These are phyloP conservation scores for Cantharis flavilabris DNA, from an alignment of 2,888 invertebrate species.

Conservation along the genomic window DNA sequence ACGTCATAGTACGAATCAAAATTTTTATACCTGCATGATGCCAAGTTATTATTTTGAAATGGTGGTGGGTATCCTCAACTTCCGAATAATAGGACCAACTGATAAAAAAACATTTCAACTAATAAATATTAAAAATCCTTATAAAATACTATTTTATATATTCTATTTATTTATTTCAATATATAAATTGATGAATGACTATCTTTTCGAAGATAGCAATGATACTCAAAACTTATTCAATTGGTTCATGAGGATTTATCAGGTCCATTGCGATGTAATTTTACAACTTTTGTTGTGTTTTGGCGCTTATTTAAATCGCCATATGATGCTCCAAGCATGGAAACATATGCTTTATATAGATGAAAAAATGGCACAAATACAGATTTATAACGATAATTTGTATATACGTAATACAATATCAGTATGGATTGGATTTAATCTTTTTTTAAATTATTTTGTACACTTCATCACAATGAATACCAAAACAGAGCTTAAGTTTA, in stretches of 20 bases:
- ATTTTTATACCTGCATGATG: background rate
- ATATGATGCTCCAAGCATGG: background rate
- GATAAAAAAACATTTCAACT: background rate
- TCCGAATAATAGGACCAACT: background rate
- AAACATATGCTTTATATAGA: background rate
- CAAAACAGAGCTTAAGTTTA: no score
- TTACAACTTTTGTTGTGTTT: background rate
- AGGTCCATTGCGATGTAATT: background rate
- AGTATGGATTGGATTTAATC: background rate
- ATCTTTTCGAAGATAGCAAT: no score
- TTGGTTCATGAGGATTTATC: background rate
- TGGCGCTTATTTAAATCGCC: background rate
- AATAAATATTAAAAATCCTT: background rate
- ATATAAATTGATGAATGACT: no score
- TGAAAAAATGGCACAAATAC: background rate
- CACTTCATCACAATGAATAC: no score
- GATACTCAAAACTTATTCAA: background rate
- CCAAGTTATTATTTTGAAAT: background rate
- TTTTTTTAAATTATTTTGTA: background rate
- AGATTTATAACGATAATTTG: background rate
- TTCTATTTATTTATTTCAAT: background rate
- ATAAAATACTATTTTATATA: background rate
- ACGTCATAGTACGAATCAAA: background rate
- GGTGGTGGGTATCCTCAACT: background rate
- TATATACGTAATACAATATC: background rate